These are phyloP conservation scores for Rhinichthys klamathensis DNA, from an alignment of 2,113 vertebrate species.

Conservation along the genomic window DNA sequence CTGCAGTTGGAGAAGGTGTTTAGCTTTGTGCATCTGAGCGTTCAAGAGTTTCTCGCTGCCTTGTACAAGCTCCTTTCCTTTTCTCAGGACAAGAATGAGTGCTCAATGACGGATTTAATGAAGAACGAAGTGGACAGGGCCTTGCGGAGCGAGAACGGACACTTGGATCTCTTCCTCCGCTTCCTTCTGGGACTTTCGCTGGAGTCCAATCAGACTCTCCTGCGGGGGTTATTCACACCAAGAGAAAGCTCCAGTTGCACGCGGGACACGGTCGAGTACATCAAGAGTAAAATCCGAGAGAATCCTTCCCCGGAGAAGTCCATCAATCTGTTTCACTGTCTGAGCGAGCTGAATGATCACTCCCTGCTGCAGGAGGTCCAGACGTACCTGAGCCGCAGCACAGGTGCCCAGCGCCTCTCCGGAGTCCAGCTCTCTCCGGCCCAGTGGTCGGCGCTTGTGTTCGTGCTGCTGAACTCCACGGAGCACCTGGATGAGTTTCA, in stretches of 20 bases:
- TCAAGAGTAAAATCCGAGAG: slow-evolving; percentile 37
- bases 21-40: slow-evolving; percentile 46
- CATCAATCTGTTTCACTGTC: slow-evolving; percentile 52
- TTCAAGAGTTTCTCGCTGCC: slow-evolving; percentile 44
- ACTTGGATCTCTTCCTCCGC: slow-evolving; percentile 27
- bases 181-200: slow-evolving; percentile 45
- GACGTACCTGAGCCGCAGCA: not conserved
- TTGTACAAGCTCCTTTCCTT: slow-evolving; percentile 11
- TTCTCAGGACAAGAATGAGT: not conserved
- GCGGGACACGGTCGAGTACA: not conserved
- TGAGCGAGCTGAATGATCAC: slow-evolving; percentile 43
- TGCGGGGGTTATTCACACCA: slow-evolving; percentile 1
- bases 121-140: slow-evolving; percentile 40
- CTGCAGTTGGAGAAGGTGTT: slow-evolving; percentile 27
- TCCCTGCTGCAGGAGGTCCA: slow-evolving; percentile 45
- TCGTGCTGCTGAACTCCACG: slow-evolving; percentile 33
- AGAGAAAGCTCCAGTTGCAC: not conserved
- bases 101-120: not conserved
- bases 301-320: slow-evolving; percentile 35
- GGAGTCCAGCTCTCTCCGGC: slow-evolving; percentile 24
- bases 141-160: slow-evolving; percentile 40
- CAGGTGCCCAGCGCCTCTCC: not conserved
- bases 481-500: slow-evolving; percentile 38
- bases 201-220: slow-evolving; percentile 34
- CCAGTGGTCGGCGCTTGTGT: slow-evolving; percentile 36